A percentile compares a stretch with the other conserved stretches of the same genome.
Evolutionary conservation across 2,888 invertebrate genomes (phyloP).

Genomic region (Cloeon dipterum): DNA sequence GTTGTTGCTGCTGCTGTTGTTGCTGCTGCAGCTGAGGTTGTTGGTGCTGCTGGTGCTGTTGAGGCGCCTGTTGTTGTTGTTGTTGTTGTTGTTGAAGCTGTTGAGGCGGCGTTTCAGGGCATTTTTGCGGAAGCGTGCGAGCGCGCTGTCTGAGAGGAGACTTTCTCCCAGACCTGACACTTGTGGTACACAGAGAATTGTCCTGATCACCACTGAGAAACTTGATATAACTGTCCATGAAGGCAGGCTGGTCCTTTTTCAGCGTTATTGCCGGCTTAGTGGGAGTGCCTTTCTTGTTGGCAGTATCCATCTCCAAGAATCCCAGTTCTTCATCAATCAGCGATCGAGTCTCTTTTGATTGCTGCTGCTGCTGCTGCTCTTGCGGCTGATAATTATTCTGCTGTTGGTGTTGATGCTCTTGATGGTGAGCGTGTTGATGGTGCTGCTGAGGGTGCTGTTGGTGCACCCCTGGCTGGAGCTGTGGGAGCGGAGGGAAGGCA

Average conservation of each 20-base stretch:
- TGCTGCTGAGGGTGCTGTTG: too few relatives aligned
- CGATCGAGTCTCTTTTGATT: too few relatives aligned
- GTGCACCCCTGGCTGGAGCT: too few relatives aligned
- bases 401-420: too few relatives aligned
- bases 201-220: conserved; percentile 65
- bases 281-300: too few relatives aligned
- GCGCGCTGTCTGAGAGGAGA: neutral
- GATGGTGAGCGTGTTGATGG: too few relatives aligned
- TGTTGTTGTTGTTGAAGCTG: conserved; percentile 2
- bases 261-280: too few relatives aligned
- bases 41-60: conserved; percentile 6
- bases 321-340: conserved; percentile 60
- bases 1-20: conserved; percentile 3
- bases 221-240: conserved; percentile 72
- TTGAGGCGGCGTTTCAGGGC: conserved; percentile 15
- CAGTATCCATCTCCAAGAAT: conserved; percentile 53
- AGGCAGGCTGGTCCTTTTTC: conserved; percentile 37
- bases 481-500: too few relatives aligned
- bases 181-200: conserved; percentile 45
- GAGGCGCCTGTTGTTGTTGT: conserved; percentile 7
- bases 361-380: too few relatives aligned
- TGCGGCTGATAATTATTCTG: too few relatives aligned
- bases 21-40: too few relatives aligned
- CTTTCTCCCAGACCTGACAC: conserved; percentile 38
- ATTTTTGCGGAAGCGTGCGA: neutral